These are phyloP conservation scores for Oxyruncus cristatus DNA, from an alignment of 2,113 vertebrate species.

Conservation along the genomic window DNA sequence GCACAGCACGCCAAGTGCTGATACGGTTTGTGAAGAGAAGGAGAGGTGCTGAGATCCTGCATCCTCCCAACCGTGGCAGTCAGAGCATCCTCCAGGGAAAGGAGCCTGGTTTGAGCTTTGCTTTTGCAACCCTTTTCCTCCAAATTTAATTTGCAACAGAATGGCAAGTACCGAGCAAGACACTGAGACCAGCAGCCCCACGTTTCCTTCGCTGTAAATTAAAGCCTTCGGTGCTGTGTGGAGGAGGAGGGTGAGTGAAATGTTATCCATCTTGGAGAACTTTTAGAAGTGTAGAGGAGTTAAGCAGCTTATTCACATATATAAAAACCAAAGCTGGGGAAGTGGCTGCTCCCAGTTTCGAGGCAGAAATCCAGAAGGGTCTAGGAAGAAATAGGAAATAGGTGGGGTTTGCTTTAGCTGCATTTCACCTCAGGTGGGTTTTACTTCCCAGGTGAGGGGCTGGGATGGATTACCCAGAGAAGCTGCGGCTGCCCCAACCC, in stretches of 20 bases:
- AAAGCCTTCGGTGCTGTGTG: not conserved
- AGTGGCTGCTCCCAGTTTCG: not conserved
- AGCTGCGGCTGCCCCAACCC: not conserved
- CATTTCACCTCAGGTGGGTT: not conserved
- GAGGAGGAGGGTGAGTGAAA: not conserved
- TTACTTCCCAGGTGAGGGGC: not conserved
- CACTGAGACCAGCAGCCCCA: not conserved
- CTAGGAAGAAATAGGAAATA: not conserved
- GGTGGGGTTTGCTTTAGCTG: not conserved
- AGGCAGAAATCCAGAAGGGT: not conserved
- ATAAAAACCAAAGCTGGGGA: not conserved
- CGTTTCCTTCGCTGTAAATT: accelerated
- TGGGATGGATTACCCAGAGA: not conserved
- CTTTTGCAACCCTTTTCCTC: not conserved
- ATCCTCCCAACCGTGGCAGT: not conserved
- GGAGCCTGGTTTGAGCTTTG: not conserved
- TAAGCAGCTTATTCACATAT: not conserved
- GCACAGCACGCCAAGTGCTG: not conserved
- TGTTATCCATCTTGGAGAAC: accelerated
- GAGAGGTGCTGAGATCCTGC: not conserved
- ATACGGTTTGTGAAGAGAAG: not conserved
- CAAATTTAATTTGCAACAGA: not conserved
- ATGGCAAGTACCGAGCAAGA: not conserved
- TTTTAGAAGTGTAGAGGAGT: accelerated
- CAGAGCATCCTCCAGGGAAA: not conserved